Evolutionary conservation across 2,888 invertebrate genomes (phyloP).

Genomic region (Chaetoderma sp.): DNA sequence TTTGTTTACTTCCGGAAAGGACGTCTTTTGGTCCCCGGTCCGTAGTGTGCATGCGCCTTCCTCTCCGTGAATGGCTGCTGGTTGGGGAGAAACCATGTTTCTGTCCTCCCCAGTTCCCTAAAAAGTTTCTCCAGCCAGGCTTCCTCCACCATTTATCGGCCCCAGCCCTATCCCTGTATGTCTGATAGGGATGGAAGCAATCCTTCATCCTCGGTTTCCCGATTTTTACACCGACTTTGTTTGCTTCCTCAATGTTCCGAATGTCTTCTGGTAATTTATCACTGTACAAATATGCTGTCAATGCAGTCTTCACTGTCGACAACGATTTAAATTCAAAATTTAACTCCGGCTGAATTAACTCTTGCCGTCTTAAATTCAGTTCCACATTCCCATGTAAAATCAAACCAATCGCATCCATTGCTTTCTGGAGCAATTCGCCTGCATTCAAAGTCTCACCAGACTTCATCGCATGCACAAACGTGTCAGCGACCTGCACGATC

Average conservation of each 20-base stretch:
- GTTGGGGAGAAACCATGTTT: background rate
- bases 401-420: background rate
- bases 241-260: background rate
- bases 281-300: background rate
- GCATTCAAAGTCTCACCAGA: background rate
- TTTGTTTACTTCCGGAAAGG: too few relatives aligned
- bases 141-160: too few relatives aligned
- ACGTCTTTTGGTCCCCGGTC: too few relatives aligned
- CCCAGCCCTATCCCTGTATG: too few relatives aligned
- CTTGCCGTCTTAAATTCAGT: background rate
- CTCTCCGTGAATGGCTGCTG: background rate
- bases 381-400: background rate
- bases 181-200: too few relatives aligned
- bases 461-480: background rate
- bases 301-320: background rate
- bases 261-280: background rate
- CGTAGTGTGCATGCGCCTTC: background rate
- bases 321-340: background rate
- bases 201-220: too few relatives aligned
- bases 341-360: background rate
- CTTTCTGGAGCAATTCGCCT: background rate
- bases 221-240: background rate
- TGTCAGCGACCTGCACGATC: background rate
- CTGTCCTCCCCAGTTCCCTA: too few relatives aligned
- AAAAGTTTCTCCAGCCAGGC: background rate